Evolutionary conservation across 2,113 vertebrate species (phyloP), one percentile per base, ranked within the genome.

Genomic region (Corvus cornix): DNA sequence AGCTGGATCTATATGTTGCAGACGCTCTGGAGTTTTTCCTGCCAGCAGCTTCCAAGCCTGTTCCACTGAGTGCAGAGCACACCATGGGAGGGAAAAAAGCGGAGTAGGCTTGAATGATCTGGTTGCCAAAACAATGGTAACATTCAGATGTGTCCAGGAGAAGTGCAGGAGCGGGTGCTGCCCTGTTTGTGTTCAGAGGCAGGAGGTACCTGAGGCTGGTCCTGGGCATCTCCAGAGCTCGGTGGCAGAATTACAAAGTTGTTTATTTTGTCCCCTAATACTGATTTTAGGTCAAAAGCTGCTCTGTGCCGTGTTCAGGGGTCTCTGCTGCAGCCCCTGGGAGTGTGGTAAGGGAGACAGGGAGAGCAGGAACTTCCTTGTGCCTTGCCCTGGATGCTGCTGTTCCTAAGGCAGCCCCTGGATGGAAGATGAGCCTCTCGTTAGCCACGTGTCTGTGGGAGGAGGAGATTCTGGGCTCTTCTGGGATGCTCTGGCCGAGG

Each of bases 271-370:
- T 59, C 52, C 16, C 2, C 31, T 46, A 28, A 3, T 11, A 8
- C 4, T 53, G 13, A 39, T 78, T 84, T 62, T n/a, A 53, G 12
- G 19, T 46, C 43, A 64, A 31, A 74, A 58, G 21, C 51, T 69
- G 46, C 59, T 51, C 58, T 41, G 1, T 1, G 16, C 33, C 5
- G 0, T 12, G 9, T 27, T 56, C 16, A 9, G 12, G n/a, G 52
- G 18, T 27, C 49, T 67, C 60, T 70, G 33, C 62, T 35, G 64
- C 62, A 63, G 48, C 28, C 9, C 7, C 10, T 27, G 30, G 58
- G 44, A 49, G 43, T 16, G 27, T 7, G 7, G 18, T 2, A 2
- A 22, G 26, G 43, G 49, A 26, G 74, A 13, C 14, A 13, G 60
- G 2, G 3, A 53, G 62, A 55, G 33, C 72, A 60, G 87, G 20